Conservation (phyloP, 2,797 vertebrate species). For the Protonibea diacanthus region DNA sequence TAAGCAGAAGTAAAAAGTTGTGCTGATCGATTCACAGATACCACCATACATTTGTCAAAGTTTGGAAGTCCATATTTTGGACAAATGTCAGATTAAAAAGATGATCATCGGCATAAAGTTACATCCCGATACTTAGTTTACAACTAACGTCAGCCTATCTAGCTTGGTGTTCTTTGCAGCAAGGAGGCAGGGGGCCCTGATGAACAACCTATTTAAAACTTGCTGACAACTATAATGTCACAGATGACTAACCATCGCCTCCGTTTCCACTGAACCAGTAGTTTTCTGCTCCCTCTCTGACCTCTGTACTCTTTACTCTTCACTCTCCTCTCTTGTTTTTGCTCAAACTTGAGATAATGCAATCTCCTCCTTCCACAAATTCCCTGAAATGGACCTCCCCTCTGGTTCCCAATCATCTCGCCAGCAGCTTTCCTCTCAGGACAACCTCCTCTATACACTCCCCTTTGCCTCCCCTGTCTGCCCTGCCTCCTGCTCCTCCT, state of each 20-base stretch:
- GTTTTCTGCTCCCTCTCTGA: constrained; percentile 7
- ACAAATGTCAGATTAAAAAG: too few relatives aligned
- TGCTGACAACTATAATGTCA: neutral
- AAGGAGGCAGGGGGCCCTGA: neutral
- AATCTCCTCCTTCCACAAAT: constrained; percentile 31
- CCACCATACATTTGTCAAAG: too few relatives aligned
- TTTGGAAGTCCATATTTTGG: too few relatives aligned
- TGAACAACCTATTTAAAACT: neutral
- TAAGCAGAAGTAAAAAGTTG: too few relatives aligned
- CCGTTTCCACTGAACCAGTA: constrained; percentile 15
- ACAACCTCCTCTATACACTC: constrained; percentile 30
- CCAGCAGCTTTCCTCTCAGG: constrained; percentile 9
- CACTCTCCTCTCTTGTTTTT: constrained; percentile 38
- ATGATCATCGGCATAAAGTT: too few relatives aligned
- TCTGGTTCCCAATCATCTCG: neutral
- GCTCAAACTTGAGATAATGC: constrained; percentile 39
- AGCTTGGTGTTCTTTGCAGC: too few relatives aligned
- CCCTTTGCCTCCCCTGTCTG: constrained; percentile 43
- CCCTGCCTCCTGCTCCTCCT: constrained; percentile 24
- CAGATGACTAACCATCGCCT: neutral
- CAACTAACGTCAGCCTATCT: too few relatives aligned
- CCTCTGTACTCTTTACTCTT: constrained; percentile 24
- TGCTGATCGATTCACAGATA: too few relatives aligned
- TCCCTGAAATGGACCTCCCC: constrained; percentile 25
- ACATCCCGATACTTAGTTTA: too few relatives aligned